Evolutionary conservation across 2,797 vertebrate species (phyloP).

Genomic region (Gila robusta): DNA sequence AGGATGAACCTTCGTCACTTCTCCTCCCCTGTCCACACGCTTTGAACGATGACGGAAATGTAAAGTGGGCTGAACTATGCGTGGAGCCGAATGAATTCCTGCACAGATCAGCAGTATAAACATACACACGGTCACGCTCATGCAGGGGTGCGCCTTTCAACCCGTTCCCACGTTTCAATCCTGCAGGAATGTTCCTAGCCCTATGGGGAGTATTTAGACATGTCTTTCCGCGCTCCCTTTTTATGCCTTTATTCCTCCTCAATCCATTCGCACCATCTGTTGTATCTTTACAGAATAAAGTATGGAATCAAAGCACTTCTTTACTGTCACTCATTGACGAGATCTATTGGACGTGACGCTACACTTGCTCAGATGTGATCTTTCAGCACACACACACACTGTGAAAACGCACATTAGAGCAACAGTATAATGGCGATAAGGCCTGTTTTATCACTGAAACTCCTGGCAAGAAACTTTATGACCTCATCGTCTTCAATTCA

Average conservation of each 20-base stretch:
- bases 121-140: conserved; percentile 44
- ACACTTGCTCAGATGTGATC: not conserved
- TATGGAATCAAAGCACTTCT: conserved; percentile 6
- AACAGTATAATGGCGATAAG: not conserved
- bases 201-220: conserved; percentile 60
- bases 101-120: conserved; percentile 42
- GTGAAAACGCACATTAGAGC: conserved; percentile 11
- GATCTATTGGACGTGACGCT: conserved; percentile 14
- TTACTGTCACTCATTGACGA: not conserved
- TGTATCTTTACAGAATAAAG: not conserved
- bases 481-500: conserved; percentile 11
- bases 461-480: conserved; percentile 30
- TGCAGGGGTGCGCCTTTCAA: conserved; percentile 61
- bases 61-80: conserved; percentile 30
- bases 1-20: conserved; percentile 33
- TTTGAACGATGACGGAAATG: conserved; percentile 35
- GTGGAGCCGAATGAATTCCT: conserved; percentile 40
- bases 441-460: not conserved
- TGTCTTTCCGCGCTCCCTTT: not conserved
- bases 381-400: not conserved
- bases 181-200: conserved; percentile 71
- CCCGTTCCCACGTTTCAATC: conserved; percentile 70
- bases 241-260: not conserved
- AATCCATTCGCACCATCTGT: not conserved
- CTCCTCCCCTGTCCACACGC: conserved; percentile 11